Conservation (phyloP, 2,113 vertebrate species). For the Austrofundulus limnaeus region DNA sequence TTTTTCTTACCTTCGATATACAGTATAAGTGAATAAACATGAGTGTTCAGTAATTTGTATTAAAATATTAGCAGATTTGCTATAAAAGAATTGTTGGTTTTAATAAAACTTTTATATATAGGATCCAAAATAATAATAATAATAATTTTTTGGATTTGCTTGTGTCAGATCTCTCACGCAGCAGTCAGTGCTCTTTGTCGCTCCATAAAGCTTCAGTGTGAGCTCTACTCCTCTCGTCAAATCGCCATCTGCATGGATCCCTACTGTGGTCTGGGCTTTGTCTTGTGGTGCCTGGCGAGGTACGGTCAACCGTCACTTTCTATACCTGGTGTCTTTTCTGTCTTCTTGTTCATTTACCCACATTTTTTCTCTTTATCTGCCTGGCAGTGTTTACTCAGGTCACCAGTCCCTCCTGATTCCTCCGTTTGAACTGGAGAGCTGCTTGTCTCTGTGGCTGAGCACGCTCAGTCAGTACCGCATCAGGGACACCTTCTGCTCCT, state of each 20-base stretch:
- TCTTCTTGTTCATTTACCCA: neutral
- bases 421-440: slow-evolving; percentile 95
- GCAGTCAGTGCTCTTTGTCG: slow-evolving; percentile 91
- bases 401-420: slow-evolving; percentile 98
- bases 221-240: slow-evolving; percentile 96
- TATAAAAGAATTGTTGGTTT: neutral
- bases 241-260: slow-evolving; percentile 98
- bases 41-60: neutral
- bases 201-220: slow-evolving; percentile 96
- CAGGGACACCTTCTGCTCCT: slow-evolving; percentile 98
- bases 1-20: no score
- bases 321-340: neutral
- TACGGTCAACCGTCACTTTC: slow-evolving; percentile 42
- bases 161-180: slow-evolving; percentile 89
- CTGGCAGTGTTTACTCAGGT: slow-evolving; percentile 89
- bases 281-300: slow-evolving; percentile 99
- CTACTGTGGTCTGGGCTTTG: slow-evolving; percentile 96
- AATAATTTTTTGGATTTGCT: neutral
- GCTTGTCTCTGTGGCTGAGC: slow-evolving; percentile 93
- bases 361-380: neutral
- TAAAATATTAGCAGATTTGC: neutral
- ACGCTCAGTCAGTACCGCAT: slow-evolving; percentile 96
- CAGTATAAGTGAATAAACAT: no score
- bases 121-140: neutral
- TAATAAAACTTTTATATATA: neutral